These are phyloP conservation scores for Carposina sasakii DNA, from an alignment of 1,140 invertebrate species.

Conservation along the genomic window DNA sequence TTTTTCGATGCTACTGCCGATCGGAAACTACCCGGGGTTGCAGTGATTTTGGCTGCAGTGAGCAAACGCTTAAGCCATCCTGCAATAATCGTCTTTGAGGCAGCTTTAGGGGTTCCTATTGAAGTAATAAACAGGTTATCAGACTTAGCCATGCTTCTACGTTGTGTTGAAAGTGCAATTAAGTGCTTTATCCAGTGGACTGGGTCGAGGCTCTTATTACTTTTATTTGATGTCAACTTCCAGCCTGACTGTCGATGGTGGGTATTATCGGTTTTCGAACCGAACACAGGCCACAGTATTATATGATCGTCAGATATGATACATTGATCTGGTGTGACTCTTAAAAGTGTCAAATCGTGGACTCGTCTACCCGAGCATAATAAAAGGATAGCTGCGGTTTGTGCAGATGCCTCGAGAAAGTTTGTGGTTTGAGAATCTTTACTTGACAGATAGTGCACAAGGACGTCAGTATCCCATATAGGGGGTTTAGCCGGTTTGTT, in stretches of 20 bases:
- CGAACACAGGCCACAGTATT: background rate
- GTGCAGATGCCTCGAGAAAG: background rate
- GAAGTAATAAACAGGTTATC: too few relatives aligned
- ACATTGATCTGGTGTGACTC: background rate
- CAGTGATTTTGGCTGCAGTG: too few relatives aligned
- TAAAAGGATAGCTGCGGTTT: too few relatives aligned
- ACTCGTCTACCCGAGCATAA: background rate
- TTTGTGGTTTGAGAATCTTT: background rate
- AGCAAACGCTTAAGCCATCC: too few relatives aligned
- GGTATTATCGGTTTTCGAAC: background rate
- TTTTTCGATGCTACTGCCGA: conserved; percentile 27
- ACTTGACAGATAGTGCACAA: background rate
- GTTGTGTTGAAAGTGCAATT: too few relatives aligned
- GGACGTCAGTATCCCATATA: background rate
- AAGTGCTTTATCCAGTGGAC: background rate
- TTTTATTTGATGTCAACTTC: background rate
- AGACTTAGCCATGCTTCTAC: too few relatives aligned
- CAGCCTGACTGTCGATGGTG: background rate
- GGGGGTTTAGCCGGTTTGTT: background rate
- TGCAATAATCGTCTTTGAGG: too few relatives aligned
- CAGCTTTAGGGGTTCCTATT: too few relatives aligned
- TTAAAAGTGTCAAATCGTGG: background rate
- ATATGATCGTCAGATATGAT: background rate
- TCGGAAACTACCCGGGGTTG: conserved; percentile 25
- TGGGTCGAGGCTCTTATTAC: background rate